phyloP scores from a whole-genome alignment of 1,140 invertebrate genomes.

The Dreissena polymorpha region DNA sequence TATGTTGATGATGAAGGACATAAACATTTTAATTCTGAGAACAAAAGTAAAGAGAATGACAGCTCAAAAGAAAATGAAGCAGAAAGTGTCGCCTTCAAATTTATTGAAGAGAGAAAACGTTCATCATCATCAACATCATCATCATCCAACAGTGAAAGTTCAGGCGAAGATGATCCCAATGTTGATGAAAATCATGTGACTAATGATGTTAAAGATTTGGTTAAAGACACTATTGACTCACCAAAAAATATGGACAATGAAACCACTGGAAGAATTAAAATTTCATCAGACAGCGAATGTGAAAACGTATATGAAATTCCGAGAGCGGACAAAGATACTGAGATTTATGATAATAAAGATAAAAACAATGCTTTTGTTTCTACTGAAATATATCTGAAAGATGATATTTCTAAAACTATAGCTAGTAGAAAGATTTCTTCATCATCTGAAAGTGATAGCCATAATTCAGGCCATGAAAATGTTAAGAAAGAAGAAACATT shows the following conservation, averaged over 20 bases:
- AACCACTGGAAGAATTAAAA: not conserved
- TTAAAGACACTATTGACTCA: not conserved
- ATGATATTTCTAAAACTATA: no score
- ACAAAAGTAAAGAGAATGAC: not conserved
- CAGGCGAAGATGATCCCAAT: no score
- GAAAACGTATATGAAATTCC: not conserved
- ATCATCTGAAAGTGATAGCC: no score
- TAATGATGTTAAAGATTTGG: not conserved
- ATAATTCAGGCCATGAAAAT: no score
- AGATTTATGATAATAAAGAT: not conserved
- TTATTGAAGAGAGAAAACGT: not conserved
- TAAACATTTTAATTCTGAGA: not conserved
- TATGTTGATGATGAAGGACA: not conserved
- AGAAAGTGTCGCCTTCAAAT: not conserved
- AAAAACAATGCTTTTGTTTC: no score
- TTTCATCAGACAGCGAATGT: not conserved
- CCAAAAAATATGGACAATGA: not conserved
- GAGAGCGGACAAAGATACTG: not conserved
- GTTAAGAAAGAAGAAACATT: no score
- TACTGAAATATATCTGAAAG: no score
- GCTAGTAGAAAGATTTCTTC: no score
- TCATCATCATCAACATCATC: conserved; percentile 28
- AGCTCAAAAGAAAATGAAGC: not conserved
- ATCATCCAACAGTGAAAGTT: not conserved
- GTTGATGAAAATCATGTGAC: conserved; percentile 3